These are phyloP conservation scores for Agriopis aurantiaria DNA, from an alignment of 2,888 invertebrate genomes.

Conservation along the genomic window DNA sequence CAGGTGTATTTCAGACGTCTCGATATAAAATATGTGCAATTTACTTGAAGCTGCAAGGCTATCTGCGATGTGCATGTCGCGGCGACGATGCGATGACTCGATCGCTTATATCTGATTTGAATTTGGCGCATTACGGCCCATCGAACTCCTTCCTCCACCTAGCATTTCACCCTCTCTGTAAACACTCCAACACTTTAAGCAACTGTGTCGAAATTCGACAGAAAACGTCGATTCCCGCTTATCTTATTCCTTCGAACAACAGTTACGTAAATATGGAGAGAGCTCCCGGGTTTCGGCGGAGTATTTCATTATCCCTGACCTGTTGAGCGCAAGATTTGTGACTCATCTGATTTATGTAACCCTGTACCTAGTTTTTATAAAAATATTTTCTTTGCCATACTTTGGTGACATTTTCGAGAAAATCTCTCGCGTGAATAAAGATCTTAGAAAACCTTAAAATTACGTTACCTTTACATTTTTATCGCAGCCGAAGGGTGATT, in stretches of 20 bases:
- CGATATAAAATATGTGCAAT: conserved; percentile 64
- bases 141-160: conserved; percentile 57
- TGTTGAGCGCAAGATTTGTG: conserved; percentile 81
- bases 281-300: conserved; percentile 71
- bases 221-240: conserved; percentile 69
- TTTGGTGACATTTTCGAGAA: conserved; percentile 15
- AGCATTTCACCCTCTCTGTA: conserved; percentile 60
- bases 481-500: conserved; percentile 66
- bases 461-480: conserved; percentile 58
- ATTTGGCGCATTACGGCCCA: conserved; percentile 78
- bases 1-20: conserved; percentile 58
- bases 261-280: conserved; percentile 79
- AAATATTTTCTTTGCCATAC: conserved; percentile 40
- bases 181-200: conserved; percentile 75
- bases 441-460: conserved; percentile 38
- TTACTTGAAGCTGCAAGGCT: conserved; percentile 62
- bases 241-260: conserved; percentile 75
- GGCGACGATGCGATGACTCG: conserved; percentile 65
- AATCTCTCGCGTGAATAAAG: conserved; percentile 25
- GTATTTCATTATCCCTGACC: conserved; percentile 83
- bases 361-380: conserved; percentile 54
- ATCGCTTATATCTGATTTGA: conserved; percentile 81
- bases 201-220: conserved; percentile 69
- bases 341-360: conserved; percentile 71
- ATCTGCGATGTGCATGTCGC: conserved; percentile 58